Evolutionary conservation across 2,113 vertebrate genomes (phyloP), one percentile per base, ranked within the genome.

Genomic region (Marcusenius ussheri): DNA sequence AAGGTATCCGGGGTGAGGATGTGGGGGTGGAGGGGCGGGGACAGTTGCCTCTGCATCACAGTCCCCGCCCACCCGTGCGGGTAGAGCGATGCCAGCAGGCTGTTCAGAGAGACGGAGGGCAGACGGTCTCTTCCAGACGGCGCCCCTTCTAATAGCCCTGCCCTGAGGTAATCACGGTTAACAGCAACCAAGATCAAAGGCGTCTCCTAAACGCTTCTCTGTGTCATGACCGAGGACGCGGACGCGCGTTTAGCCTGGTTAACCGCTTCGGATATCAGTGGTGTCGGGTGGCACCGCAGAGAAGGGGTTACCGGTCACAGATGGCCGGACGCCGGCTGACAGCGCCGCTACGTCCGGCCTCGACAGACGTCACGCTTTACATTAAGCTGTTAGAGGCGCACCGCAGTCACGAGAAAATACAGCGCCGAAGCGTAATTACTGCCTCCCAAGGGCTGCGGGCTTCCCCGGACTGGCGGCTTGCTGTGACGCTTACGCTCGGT

Each of bases 391-490:
- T 87, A 87, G 86, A 87, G 50, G 77, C 45, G 49, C n/a, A 66
- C 83, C 51, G 42, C 58, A 80, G 90, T 88, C 90, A 88, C 86
- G 58, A 80, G 39, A 10, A 51, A 58, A 51, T 88, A 53, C 83
- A 56, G 49, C n/a, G 46, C 45, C 66, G 77, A 46, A 58, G 35
- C 56, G 85, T 45, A 90, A 90, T 90, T 31, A 88, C 85, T 83
- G 24, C 56, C 49, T 49, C 35, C 35, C 21, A 58, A 53, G 42
- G 24, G n/a, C 19, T 83, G 17, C 2, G 11, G 83, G 89, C 31
- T 45, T 49, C 19, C 7, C 19, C 50, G 1, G 47, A 45, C 66
- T 83, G 88, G 77, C 9, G 11, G 66, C 31, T 74, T 5, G 56
- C 3, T 5, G 66, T 74, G 66, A 74, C 27, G 4, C n/a, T 74